phyloP scores from a whole-genome alignment of 1,140 invertebrate species.

The Homarus americanus region DNA sequence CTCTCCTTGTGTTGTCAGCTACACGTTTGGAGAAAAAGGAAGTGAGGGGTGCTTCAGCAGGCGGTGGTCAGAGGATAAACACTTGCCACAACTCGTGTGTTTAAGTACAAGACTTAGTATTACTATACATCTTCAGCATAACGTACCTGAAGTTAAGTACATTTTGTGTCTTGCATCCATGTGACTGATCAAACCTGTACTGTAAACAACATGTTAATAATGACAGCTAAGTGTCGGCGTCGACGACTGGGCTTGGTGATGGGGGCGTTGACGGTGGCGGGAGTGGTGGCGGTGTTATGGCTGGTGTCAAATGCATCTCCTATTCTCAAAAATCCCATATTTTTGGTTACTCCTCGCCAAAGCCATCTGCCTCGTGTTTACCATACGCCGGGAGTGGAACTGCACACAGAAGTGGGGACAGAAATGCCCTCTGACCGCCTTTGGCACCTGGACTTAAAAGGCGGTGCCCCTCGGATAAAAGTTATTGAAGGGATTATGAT shows the following conservation, averaged over 20 bases:
- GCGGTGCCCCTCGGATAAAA: slow-evolving; percentile 85
- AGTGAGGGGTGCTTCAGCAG: no score
- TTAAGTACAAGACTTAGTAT: no score
- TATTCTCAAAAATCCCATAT: not conserved
- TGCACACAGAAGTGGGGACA: slow-evolving; percentile 41
- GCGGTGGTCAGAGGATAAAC: no score
- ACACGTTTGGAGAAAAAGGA: no score
- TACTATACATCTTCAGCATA: no score
- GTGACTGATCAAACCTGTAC: no score
- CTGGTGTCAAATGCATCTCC: not conserved
- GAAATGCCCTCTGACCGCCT: slow-evolving; percentile 75
- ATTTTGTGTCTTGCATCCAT: no score
- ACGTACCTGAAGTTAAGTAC: no score
- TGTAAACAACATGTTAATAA: not conserved
- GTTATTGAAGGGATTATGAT: slow-evolving; percentile 87
- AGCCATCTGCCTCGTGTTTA: not conserved
- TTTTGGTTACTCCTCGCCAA: slow-evolving; percentile 23
- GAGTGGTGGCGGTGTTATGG: not conserved
- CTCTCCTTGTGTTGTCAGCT: no score
- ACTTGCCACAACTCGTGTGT: no score
- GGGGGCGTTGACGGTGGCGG: not conserved
- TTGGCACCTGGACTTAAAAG: slow-evolving; percentile 94
- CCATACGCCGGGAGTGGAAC: not conserved
- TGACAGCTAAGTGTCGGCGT: not conserved
- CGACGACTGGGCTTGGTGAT: not conserved